A percentile compares a stretch with the other conserved stretches of the same genome.
Evolutionary conservation across 2,113 vertebrate genomes (phyloP).

Genomic region (Corythornis madagascariensis): DNA sequence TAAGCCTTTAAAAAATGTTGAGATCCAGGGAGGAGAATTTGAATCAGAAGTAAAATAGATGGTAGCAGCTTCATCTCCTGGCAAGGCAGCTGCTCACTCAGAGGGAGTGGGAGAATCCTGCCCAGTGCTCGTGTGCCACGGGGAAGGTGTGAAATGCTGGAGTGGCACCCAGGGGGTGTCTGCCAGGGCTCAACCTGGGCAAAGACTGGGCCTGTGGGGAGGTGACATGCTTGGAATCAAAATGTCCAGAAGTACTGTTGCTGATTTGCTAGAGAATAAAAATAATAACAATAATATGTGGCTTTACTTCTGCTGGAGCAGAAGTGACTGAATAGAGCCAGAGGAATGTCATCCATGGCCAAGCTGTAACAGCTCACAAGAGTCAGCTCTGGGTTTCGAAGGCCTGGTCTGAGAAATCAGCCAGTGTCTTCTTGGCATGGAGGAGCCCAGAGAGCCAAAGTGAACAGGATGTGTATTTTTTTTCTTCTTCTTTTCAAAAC

Average conservation of each 20-base stretch:
- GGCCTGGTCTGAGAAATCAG: background rate
- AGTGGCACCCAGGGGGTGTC: slow-evolving; percentile 40
- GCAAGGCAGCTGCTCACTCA: slow-evolving; percentile 60
- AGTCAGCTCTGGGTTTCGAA: background rate
- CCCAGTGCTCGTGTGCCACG: slow-evolving; percentile 14
- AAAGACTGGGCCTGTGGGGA: background rate
- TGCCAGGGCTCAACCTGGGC: slow-evolving; percentile 4
- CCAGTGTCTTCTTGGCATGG: background rate
- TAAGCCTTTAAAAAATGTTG: slow-evolving; percentile 26
- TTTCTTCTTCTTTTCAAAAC: background rate
- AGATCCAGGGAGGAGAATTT: slow-evolving; percentile 31
- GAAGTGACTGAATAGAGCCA: background rate
- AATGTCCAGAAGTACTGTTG: background rate
- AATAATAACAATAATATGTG: background rate
- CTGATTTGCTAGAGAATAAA: background rate
- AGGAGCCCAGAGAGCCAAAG: background rate
- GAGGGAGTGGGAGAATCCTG: slow-evolving; percentile 56
- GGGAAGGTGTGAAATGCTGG: slow-evolving; percentile 30
- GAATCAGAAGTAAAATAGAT: slow-evolving; percentile 54
- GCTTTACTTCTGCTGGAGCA: background rate
- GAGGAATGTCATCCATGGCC: background rate
- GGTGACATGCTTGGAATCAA: slow-evolving; percentile 12
- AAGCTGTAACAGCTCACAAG: background rate
- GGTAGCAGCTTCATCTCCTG: slow-evolving; percentile 29
- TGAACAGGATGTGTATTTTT: background rate